Conservation (phyloP, 2,113 vertebrate genomes). For the Galemys pyrenaicus region DNA sequence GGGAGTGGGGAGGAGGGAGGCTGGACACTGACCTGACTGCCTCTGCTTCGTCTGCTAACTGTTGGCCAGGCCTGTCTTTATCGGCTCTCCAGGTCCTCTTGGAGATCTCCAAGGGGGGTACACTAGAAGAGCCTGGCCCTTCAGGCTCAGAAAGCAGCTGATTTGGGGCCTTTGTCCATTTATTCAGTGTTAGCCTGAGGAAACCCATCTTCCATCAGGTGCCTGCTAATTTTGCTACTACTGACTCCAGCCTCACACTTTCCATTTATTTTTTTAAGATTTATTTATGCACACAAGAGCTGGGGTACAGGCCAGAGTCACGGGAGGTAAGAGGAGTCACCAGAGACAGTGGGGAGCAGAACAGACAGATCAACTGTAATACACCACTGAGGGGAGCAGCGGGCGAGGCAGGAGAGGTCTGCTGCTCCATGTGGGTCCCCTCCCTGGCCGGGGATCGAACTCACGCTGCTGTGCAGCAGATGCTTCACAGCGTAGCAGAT, state of each 20-base stretch:
- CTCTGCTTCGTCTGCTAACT: background rate
- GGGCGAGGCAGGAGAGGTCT: no score
- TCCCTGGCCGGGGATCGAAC: no score
- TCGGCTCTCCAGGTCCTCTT: background rate
- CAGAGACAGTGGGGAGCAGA: no score
- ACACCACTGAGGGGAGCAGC: no score
- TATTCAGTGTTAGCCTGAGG: background rate
- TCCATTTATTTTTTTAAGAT: no score
- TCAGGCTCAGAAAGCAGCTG: background rate
- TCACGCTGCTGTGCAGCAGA: no score
- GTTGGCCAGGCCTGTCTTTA: background rate
- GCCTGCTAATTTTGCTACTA: background rate
- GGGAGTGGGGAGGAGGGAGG: background rate
- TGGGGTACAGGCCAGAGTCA: no score
- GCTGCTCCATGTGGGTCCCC: no score
- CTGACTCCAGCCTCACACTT: background rate
- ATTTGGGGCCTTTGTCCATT: background rate
- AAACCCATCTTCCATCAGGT: background rate
- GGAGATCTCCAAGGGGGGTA: background rate
- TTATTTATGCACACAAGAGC: no score
- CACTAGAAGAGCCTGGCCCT: background rate
- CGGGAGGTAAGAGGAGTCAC: no score
- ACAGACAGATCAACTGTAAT: no score
- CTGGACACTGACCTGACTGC: background rate
- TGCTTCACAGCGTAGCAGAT: no score